Base-by-base conservation (phyloP, 1,140 invertebrate genomes). In the Drosophila triauraria region DNA sequence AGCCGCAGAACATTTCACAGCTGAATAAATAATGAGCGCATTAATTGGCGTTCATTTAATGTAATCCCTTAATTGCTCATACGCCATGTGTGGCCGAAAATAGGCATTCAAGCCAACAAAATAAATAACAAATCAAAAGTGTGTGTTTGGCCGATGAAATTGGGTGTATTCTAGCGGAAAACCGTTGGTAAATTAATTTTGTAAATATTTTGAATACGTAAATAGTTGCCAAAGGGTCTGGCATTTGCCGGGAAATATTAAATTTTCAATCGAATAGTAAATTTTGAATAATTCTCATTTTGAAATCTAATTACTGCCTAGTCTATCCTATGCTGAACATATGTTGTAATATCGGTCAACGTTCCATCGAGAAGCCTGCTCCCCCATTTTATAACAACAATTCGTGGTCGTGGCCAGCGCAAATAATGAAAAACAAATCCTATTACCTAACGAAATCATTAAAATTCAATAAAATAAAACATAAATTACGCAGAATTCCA, bases 21-120 rank as follows among this genome's bases (percentile, higher is more conserved):
- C 78, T 85, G 85, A 85, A 90, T 90, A 85, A 91, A 90, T 90
- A 85, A 90, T 90, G 75, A 82, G 23, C 63, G 71, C 82, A 91
- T 90, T 90, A 90, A 85, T 90, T 85, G 68, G 64, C 64, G 48
- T 62, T 79, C 67, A 90, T 80, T 88, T 80, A 76, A 68, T 82
- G 71, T 82, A 85, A 90, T 72, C 82, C 70, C 50, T 85, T 85
- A 90, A 90, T 91, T 90, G 75, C 78, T 53, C 50, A 68, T 81
- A 81, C 80, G 80, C 64, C 59, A 51, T 60, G 48, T 77, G 32
- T 43, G 51, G n/a, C 50, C 75, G 56, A 74, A 64, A 82, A 51
- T 25, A 57, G 38, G n/a, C 40, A 35, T 3, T 23, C 47, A 40
- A 60, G 43, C 23, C 32, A 23, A 15, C 61, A 10, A n/a, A 71